Conservation (phyloP, 1,140 invertebrate genomes). For the Bombus sylvicola region DNA sequence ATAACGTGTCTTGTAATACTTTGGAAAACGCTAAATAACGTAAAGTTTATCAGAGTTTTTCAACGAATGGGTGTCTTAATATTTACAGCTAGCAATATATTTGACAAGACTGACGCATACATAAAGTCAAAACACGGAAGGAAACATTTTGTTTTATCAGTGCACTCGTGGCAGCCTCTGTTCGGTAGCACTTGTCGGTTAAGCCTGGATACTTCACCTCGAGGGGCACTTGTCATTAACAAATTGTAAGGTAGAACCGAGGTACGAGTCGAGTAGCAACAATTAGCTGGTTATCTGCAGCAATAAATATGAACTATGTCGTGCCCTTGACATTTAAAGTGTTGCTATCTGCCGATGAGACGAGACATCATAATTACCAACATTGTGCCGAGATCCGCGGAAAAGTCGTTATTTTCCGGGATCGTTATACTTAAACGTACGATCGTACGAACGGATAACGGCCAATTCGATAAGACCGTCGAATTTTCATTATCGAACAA, state of each 20-base stretch:
- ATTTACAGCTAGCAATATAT: background rate
- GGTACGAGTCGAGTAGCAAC: slow-evolving; percentile 58
- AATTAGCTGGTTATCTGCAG: slow-evolving; percentile 58
- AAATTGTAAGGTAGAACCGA: slow-evolving; percentile 65
- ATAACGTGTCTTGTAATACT: too few relatives aligned
- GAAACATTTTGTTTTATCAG: slow-evolving; percentile 65
- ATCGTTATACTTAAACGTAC: background rate
- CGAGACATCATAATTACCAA: background rate
- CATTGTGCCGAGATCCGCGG: background rate
- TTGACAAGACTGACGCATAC: slow-evolving; percentile 44
- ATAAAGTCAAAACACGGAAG: slow-evolving; percentile 59
- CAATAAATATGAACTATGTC: background rate
- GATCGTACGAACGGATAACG: background rate
- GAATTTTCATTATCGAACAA: background rate
- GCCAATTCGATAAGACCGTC: background rate
- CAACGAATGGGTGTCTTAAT: too few relatives aligned
- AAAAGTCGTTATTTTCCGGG: too few relatives aligned
- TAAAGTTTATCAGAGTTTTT: too few relatives aligned
- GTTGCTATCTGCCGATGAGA: background rate
- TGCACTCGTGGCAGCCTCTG: slow-evolving; percentile 58
- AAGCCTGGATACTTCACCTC: slow-evolving; percentile 74
- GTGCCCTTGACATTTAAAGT: slow-evolving; percentile 6
- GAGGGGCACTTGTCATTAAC: slow-evolving; percentile 74
- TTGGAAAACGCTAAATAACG: too few relatives aligned
- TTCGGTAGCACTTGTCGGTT: slow-evolving; percentile 71